Conservation (phyloP, 2,888 invertebrate genomes). For the Pemphredon lugubris region DNA sequence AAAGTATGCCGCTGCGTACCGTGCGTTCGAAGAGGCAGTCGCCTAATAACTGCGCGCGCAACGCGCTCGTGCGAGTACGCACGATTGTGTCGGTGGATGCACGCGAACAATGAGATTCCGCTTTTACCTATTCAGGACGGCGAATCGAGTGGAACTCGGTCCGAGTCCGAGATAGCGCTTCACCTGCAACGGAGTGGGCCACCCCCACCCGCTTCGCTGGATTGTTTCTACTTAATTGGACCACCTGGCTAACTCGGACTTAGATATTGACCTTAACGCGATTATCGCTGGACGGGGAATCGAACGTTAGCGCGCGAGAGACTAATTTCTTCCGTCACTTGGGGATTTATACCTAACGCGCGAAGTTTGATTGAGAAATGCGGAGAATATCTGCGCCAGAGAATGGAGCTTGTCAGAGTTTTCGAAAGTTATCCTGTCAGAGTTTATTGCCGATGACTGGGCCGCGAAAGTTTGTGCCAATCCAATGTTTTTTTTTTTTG, state of each 20-base stretch:
- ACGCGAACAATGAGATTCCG: not conserved
- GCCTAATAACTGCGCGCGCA: constrained; percentile 57
- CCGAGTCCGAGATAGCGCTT: constrained; percentile 12
- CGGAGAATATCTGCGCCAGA: too few relatives aligned
- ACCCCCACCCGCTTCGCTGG: not conserved
- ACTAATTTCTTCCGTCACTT: not conserved
- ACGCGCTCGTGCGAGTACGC: not conserved
- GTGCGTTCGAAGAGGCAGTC: constrained; percentile 51
- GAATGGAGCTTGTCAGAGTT: too few relatives aligned
- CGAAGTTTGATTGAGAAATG: not conserved
- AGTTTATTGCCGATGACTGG: too few relatives aligned
- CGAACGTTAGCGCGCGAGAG: constrained; percentile 9
- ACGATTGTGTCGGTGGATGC: not conserved
- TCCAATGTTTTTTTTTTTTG: too few relatives aligned
- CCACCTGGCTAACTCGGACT: constrained; percentile 21
- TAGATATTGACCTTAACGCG: constrained; percentile 30
- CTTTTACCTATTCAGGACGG: constrained; percentile 6
- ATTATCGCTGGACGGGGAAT: constrained; percentile 19
- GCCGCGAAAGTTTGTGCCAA: too few relatives aligned
- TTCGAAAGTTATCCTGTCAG: too few relatives aligned
- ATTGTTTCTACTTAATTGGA: constrained; percentile 32
- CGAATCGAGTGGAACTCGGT: too few relatives aligned
- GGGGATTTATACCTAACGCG: not conserved
- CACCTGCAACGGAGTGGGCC: not conserved
- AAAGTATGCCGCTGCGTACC: constrained; percentile 66